phyloP scores from a whole-genome alignment of 2,888 invertebrate genomes.

The Syrphus vitripennis region DNA sequence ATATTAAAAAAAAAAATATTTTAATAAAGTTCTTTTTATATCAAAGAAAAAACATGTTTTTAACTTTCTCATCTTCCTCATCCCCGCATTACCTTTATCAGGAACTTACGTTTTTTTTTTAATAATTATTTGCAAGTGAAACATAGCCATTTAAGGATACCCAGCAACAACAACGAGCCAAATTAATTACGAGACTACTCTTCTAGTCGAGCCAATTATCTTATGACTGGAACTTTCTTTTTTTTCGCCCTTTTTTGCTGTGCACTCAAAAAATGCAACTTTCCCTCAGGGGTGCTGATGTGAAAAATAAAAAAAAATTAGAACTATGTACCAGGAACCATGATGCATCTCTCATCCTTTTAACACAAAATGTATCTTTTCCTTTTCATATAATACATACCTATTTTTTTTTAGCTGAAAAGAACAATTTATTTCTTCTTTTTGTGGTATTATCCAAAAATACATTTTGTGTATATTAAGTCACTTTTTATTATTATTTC shows the following conservation, averaged over 20 bases:
- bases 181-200: constrained; percentile 47
- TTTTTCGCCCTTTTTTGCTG: background rate
- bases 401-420: constrained; percentile 21
- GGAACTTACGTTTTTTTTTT: background rate
- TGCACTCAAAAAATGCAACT: constrained; percentile 38
- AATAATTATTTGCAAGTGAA: constrained; percentile 7
- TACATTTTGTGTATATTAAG: constrained; percentile 27
- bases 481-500: constrained; percentile 28
- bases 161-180: constrained; percentile 18
- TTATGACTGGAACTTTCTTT: constrained; percentile 17
- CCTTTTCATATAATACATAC: constrained; percentile 26
- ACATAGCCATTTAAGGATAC: background rate
- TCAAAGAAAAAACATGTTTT: background rate
- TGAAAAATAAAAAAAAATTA: background rate
- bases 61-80: background rate
- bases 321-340: background rate
- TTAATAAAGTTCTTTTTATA: background rate
- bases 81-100: background rate
- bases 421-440: constrained; percentile 37
- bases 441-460: constrained; percentile 38
- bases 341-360: background rate
- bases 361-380: constrained; percentile 15
- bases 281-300: background rate
- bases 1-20: background rate
- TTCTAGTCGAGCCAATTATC: constrained; percentile 42